Percentiles rank a stretch among this genome's conserved stretches.
Evolutionary conservation across 2,797 vertebrate species (phyloP).

Genomic region (Poecile montanus): DNA sequence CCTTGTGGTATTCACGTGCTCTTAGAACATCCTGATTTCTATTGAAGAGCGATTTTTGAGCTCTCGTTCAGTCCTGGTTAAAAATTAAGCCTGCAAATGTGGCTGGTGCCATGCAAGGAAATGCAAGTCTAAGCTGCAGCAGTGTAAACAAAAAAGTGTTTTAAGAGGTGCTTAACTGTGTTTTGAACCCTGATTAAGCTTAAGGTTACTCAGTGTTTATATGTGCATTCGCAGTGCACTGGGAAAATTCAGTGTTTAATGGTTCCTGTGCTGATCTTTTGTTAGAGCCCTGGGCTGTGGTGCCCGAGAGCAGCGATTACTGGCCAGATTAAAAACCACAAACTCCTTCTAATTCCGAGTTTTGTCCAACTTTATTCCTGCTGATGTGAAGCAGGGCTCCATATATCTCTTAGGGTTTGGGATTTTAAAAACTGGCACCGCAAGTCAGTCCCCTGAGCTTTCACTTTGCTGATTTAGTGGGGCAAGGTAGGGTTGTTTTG

Average conservation of each 20-base stretch:
- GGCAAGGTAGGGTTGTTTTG: not conserved
- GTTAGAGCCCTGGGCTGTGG: constrained; percentile 41
- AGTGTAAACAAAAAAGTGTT: constrained; percentile 65
- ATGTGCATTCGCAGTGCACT: constrained; percentile 55
- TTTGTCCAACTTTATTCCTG: constrained; percentile 22
- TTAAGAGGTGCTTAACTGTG: constrained; percentile 63
- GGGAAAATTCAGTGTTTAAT: constrained; percentile 64
- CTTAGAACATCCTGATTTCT: not conserved
- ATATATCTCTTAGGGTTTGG: not conserved
- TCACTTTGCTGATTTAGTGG: not conserved
- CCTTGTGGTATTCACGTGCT: not conserved
- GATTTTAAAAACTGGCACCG: not conserved
- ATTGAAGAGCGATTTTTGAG: not conserved
- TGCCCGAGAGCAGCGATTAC: constrained; percentile 54
- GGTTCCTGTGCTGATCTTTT: constrained; percentile 66
- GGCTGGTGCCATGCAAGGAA: constrained; percentile 13
- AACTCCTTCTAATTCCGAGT: not conserved
- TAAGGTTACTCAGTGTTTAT: constrained; percentile 63
- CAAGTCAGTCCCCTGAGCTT: not conserved
- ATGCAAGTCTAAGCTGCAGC: constrained; percentile 45
- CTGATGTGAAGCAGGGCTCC: not conserved
- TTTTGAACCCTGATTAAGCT: constrained; percentile 62
- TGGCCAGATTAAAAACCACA: constrained; percentile 71
- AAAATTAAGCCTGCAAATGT: not conserved
- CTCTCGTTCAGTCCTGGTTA: not conserved